phyloP scores from a whole-genome alignment of 2,113 vertebrate species.

The Chaetodon trifascialis region DNA sequence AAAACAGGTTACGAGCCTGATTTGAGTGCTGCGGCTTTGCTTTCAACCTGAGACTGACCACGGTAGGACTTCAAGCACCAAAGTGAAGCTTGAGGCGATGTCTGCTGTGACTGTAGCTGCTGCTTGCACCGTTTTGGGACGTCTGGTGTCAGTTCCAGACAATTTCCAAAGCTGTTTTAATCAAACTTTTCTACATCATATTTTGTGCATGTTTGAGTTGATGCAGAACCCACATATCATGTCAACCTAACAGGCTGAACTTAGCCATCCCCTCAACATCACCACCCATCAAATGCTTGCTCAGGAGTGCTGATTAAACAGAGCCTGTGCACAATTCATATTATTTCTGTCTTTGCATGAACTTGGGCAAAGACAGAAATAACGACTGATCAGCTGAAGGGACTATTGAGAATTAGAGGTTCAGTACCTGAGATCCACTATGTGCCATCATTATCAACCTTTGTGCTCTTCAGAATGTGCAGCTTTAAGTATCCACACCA shows the following conservation, averaged over 20 bases:
- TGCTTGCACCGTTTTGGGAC: conserved; percentile 1
- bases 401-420: conserved; percentile 61
- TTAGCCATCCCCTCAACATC: conserved; percentile 34
- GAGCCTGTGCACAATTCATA: conserved; percentile 28
- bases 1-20: not conserved
- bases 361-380: conserved; percentile 19
- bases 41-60: not conserved
- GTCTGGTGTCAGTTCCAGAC: not conserved
- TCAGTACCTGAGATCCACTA: conserved; percentile 21
- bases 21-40: not conserved
- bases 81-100: not conserved
- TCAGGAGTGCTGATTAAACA: conserved; percentile 57
- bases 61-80: not conserved
- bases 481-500: conserved; percentile 2
- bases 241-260: conserved; percentile 3
- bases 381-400: conserved; percentile 32
- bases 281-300: conserved; percentile 49
- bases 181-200: not conserved
- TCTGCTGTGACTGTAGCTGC: not conserved
- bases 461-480: conserved; percentile 1
- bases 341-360: conserved; percentile 61
- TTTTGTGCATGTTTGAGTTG: conserved; percentile 21
- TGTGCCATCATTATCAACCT: conserved; percentile 57
- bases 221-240: conserved; percentile 37
- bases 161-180: conserved; percentile 10